phyloP scores from a whole-genome alignment of 2,888 invertebrate genomes.

The Mycalesis mineus region DNA sequence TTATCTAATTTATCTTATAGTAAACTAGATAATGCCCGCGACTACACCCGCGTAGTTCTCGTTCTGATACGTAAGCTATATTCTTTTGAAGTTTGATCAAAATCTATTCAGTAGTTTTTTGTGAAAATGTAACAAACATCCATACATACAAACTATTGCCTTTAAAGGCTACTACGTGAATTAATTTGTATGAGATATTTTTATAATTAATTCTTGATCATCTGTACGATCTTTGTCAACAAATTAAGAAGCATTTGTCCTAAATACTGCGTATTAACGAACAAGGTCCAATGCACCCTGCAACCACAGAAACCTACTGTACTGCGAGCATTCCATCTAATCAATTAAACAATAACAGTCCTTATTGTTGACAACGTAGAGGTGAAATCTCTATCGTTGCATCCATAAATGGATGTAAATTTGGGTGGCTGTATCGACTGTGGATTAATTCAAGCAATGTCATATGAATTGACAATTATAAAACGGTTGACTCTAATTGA shows the following conservation, averaged over 20 bases:
- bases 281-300: constrained; percentile 24
- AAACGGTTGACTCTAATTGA: constrained; percentile 20
- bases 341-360: background rate
- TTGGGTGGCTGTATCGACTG: background rate
- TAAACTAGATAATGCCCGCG: too few species aligned
- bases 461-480: constrained; percentile 27
- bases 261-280: constrained; percentile 29
- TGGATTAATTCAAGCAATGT: constrained; percentile 30
- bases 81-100: too few species aligned
- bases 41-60: too few species aligned
- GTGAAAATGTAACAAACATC: too few species aligned
- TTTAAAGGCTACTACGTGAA: too few species aligned
- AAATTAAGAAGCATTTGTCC: constrained; percentile 26
- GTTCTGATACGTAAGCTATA: too few species aligned
- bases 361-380: background rate
- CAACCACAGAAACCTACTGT: background rate
- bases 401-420: background rate
- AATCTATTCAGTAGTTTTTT: too few species aligned
- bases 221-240: constrained; percentile 13
- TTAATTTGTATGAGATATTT: background rate
- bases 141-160: too few species aligned
- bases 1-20: too few species aligned
- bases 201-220: constrained; percentile 13
- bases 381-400: background rate
- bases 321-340: background rate